Evolutionary conservation across 2,113 vertebrate genomes (phyloP).

Genomic region (Strigops habroptila): DNA sequence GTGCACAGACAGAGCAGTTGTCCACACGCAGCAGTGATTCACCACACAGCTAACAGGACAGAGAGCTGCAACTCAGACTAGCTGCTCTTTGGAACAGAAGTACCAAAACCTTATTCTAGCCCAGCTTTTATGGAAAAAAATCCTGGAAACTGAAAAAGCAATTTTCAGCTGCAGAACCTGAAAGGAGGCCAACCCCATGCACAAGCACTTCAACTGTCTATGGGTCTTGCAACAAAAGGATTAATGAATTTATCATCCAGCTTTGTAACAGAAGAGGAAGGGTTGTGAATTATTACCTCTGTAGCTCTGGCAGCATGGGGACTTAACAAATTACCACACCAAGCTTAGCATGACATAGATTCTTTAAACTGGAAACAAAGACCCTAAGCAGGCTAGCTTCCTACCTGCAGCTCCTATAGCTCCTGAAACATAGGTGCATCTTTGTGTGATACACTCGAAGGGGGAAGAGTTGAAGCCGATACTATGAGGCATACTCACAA

Average conservation of each 20-base stretch:
- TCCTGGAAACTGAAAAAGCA: neutral
- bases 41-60: neutral
- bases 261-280: neutral
- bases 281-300: neutral
- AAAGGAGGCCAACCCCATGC: neutral
- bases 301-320: neutral
- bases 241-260: neutral
- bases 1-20: neutral
- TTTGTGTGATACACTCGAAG: too few species aligned
- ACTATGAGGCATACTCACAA: too few species aligned
- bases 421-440: neutral
- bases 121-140: neutral
- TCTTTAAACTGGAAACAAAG: neutral
- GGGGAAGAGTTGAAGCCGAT: neutral
- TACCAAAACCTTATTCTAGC: neutral
- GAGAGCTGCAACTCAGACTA: neutral
- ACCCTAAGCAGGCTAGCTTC: neutral
- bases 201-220: neutral
- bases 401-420: neutral
- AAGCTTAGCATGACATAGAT: accelerated
- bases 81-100: neutral
- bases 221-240: neutral
- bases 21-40: neutral
- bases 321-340: neutral
- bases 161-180: neutral